Conservation (phyloP, 1,140 invertebrate genomes). For the Thalassaphorura encarpata region DNA sequence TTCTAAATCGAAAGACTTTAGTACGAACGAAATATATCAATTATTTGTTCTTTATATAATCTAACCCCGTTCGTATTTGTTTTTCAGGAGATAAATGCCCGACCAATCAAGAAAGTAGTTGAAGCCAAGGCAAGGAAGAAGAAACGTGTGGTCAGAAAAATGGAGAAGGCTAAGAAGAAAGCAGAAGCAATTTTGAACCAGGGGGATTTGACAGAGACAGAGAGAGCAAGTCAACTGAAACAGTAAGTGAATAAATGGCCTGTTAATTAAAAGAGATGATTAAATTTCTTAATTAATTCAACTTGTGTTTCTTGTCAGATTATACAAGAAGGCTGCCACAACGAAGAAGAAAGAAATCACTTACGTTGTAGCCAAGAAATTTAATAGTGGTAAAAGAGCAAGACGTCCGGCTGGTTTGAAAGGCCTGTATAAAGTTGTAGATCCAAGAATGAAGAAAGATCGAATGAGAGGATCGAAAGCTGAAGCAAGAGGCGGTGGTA, state of each 20-base stretch:
- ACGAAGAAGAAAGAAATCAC: conserved; percentile 80
- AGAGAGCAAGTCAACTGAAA: conserved; percentile 85
- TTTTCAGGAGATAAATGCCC: conserved; percentile 76
- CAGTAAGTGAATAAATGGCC: conserved; percentile 55
- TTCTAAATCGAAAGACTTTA: background rate
- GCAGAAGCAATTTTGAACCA: conserved; percentile 85
- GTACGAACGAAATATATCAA: background rate
- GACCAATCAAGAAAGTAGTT: conserved; percentile 95
- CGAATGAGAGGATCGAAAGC: conserved; percentile 46
- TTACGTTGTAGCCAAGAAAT: conserved; percentile 91
- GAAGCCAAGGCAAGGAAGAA: conserved; percentile 98
- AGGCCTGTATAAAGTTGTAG: conserved; percentile 88
- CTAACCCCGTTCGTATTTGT: background rate
- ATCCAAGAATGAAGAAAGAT: conserved; percentile 94
- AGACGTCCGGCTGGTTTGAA: conserved; percentile 74
- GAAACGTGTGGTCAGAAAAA: conserved; percentile 66
- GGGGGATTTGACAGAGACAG: conserved; percentile 73
- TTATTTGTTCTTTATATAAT: background rate
- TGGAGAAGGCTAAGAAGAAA: conserved; percentile 93
- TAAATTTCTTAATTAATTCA: conserved; percentile 7
- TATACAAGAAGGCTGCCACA: conserved; percentile 84
- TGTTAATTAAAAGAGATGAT: too few species aligned
- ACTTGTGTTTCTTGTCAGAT: conserved; percentile 43
- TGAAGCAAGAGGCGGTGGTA: conserved; percentile 2
- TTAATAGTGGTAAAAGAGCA: conserved; percentile 60